phyloP scores from a whole-genome alignment of 2,797 vertebrate genomes.

The Danionella dracula region DNA sequence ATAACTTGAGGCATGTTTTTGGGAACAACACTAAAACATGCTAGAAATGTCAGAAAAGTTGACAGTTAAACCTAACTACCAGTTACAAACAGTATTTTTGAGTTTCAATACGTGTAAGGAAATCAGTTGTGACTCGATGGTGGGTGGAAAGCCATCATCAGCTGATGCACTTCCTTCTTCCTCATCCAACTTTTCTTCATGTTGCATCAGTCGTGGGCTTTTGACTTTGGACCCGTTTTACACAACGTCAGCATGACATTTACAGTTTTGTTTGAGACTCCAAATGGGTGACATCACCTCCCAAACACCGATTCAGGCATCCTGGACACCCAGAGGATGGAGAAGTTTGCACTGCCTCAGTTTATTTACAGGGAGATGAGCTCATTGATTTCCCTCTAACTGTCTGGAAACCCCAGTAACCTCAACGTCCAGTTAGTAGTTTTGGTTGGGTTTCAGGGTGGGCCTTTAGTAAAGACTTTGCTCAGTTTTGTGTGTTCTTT shows the following conservation, averaged over 20 bases:
- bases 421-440: slow-evolving; percentile 2
- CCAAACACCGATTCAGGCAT: slow-evolving; percentile 55
- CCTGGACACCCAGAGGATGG: slow-evolving; percentile 38
- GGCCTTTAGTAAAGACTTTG: not conserved
- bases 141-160: slow-evolving; percentile 7
- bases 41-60: too few relatives aligned
- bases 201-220: slow-evolving; percentile 34
- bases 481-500: slow-evolving; percentile 13
- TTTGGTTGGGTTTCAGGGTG: slow-evolving; percentile 15
- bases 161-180: slow-evolving; percentile 21
- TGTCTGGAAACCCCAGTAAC: slow-evolving; percentile 20
- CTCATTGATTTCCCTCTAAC: slow-evolving; percentile 29
- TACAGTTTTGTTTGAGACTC: slow-evolving; percentile 41
- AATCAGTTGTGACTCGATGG: too few relatives aligned
- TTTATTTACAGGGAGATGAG: slow-evolving; percentile 44
- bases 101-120: too few relatives aligned
- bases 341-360: slow-evolving; percentile 45
- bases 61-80: too few relatives aligned
- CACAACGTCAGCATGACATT: slow-evolving; percentile 46
- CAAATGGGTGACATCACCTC: slow-evolving; percentile 60
- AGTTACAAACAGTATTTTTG: too few relatives aligned
- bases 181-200: slow-evolving; percentile 4
- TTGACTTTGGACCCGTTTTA: slow-evolving; percentile 20
- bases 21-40: too few relatives aligned
- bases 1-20: too few relatives aligned